A percentile compares a stretch with the other conserved stretches of the same genome.
Conservation (phyloP, 2,797 vertebrate species). For the Chromobotia macracanthus region DNA sequence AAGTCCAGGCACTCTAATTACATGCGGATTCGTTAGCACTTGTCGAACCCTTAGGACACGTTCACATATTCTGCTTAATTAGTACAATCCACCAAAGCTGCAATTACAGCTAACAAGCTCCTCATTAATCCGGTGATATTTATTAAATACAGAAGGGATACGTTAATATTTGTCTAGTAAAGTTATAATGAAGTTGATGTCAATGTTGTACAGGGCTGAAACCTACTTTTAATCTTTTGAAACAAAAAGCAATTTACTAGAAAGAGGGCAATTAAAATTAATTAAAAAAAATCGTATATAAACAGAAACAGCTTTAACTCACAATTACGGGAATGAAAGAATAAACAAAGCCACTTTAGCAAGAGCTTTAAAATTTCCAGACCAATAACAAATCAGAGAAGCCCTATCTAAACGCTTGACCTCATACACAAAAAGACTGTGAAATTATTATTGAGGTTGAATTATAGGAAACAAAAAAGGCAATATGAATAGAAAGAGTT, state of each 20-base stretch:
- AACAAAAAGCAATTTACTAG: neutral
- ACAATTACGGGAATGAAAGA: neutral
- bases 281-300: neutral
- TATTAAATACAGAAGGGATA: neutral
- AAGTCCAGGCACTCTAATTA: conserved; percentile 48
- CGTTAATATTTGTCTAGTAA: neutral
- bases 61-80: conserved; percentile 14
- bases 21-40: conserved; percentile 40
- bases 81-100: conserved; percentile 11
- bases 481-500: neutral
- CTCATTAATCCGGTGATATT: conserved; percentile 25
- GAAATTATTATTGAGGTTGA: neutral
- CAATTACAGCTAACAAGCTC: conserved; percentile 13
- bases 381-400: too few species aligned
- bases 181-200: neutral
- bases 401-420: neutral
- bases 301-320: neutral
- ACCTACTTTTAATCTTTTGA: neutral
- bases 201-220: neutral
- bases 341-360: neutral
- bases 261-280: too few species aligned
- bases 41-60: conserved; percentile 27
- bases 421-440: neutral
- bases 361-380: too few species aligned
- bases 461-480: neutral